Base-by-base conservation (phyloP, 2,113 vertebrate genomes). In the Condylura cristata region DNA sequence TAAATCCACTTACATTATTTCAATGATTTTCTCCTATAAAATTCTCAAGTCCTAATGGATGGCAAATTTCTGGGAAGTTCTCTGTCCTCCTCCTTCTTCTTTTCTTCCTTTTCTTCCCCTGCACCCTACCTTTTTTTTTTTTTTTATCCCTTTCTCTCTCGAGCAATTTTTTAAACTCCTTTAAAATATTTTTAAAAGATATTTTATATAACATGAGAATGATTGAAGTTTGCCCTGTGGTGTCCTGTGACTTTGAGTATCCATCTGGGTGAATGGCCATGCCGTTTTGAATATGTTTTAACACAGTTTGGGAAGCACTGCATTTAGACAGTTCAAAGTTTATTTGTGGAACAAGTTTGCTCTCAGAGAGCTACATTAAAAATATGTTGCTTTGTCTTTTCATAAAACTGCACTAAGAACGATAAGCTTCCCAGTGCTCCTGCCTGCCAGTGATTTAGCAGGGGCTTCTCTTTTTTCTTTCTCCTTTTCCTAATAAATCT, bases 241-340 rank as follows among this genome's bases (percentile, higher is more conserved):
- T 76, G 2, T 28, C 28, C n/a, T 18, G 30, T 65, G 80, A 7
- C 46, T 61, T 46, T n/a, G 32, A 28, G 17, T 37, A 22, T 3
- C 7, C 0, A n/a, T n/a, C n/a, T n/a, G 28, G 3, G 53, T 13
- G n/a, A 22, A 22, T 8, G 13, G 1, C 5, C 2, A 5, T 10
- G 20, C 6, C 17, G 16, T 5, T 63, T n/a, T 16, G 28, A 56
- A 71, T 46, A 17, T 51, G 1, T 10, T 3, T 72, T 9, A 70
- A 41, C 12, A 37, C 17, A 24, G 34, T 8, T 5, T 44, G 48
- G 39, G 30, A 70, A 34, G 12, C 8, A 24, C 3, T 30, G 34
- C 4, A 71, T 61, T 34, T 63, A 26, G 24, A 66, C n/a, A 37
- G 18, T 8, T 61, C 44, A 4, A 37, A 20, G 9, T 63, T 71